Percentiles rank a stretch among this genome's conserved stretches.
Evolutionary conservation across 2,888 invertebrate species (phyloP).

Genomic region (Exocentrus adspersus): DNA sequence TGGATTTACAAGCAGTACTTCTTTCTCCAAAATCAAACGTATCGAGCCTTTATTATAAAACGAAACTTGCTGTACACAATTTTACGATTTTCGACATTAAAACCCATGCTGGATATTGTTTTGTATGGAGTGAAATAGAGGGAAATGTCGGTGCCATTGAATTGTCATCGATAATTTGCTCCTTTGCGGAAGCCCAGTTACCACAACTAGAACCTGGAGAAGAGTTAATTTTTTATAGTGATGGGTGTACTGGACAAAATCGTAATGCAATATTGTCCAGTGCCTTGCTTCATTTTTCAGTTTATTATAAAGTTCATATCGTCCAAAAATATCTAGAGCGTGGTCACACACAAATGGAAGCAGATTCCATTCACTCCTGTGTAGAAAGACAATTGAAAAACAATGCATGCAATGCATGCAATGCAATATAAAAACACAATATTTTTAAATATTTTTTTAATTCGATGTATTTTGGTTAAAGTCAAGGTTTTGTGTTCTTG

Average conservation of each 20-base stretch:
- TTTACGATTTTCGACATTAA: constrained; percentile 47
- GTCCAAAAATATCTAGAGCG: constrained; percentile 3
- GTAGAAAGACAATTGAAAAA: no score
- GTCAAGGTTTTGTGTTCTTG: no score
- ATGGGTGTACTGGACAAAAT: constrained; percentile 12
- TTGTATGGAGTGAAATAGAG: constrained; percentile 46
- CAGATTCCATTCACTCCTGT: constrained; percentile 3
- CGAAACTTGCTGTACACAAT: constrained; percentile 40
- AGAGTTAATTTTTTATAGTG: constrained; percentile 13
- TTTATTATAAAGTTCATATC: not conserved
- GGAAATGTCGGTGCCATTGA: constrained; percentile 28
- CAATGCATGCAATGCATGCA: no score
- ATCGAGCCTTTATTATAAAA: constrained; percentile 44
- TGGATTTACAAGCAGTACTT: constrained; percentile 41
- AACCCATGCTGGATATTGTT: constrained; percentile 43
- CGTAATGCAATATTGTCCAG: constrained; percentile 1
- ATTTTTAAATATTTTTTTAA: no score
- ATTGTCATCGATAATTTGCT: constrained; percentile 2
- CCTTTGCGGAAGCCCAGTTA: not conserved
- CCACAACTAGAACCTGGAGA: not conserved
- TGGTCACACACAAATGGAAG: constrained; percentile 15
- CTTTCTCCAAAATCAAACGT: constrained; percentile 34
- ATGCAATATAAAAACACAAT: no score
- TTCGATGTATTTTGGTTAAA: no score
- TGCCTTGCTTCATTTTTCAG: constrained; percentile 9